Base-by-base conservation (phyloP, 2,888 invertebrate genomes). In the Leptothorax acervorum region DNA sequence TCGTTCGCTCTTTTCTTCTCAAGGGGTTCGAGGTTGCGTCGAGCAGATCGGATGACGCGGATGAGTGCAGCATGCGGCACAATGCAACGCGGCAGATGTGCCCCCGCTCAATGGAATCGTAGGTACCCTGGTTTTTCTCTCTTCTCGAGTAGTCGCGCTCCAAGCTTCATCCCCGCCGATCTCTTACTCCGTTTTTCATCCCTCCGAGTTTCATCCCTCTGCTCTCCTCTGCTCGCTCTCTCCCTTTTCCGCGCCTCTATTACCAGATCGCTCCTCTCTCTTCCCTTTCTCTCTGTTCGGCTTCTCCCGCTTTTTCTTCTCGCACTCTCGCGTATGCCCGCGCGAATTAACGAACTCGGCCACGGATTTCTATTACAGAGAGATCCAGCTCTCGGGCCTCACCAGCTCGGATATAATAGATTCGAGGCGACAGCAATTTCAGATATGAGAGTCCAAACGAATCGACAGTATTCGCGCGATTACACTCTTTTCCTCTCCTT, bases 11-110 rank as follows among this genome's bases (percentile, higher is more conserved):
- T 55, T 57, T 70, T 74, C 79, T 66, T 57, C 55, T 68, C 53
- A 57, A 71, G 65, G 68, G 81, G 45, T 71, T 84, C 83, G 86
- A 51, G 86, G 89, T 90, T 79, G 92, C 88, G 84, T 86, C 88
- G 89, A 63, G 86, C 85, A 74, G 86, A 91, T 91, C 91, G 90
- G 86, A 90, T 91, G 93, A 91, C 88, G 91, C 89, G 92, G 91
- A 92, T 91, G 91, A 92, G 91, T 89, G 90, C 90, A 87, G 87
- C 88, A 84, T 86, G 90, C 90, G 84, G 85, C 88, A 93, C 91
- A 93, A 92, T 91, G 91, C 90, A 88, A 84, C 86, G 75, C 89
- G 87, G 91, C 93, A 92, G 92, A 93, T 93, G 93, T 92, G 92
- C 89, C 89, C 83, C 86, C 83, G 73, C 88, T 89, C 89, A 91